A percentile compares a stretch with the other conserved stretches of the same genome.
phyloP scores from a whole-genome alignment of 2,888 invertebrate species.

The Cantharis lateralis region DNA sequence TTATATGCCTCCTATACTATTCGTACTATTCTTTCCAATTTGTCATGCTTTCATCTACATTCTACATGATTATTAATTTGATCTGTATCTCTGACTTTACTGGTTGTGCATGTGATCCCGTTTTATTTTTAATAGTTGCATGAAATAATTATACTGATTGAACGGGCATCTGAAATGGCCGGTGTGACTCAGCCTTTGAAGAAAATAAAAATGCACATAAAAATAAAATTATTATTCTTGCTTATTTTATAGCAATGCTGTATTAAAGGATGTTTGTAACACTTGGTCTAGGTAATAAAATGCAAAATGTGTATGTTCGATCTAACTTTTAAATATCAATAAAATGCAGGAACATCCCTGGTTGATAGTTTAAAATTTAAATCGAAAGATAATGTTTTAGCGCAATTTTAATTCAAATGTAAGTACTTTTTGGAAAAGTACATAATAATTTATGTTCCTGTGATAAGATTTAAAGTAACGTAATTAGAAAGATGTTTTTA shows the following conservation, averaged over 20 bases:
- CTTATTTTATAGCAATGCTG: not conserved
- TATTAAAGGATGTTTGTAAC: not conserved
- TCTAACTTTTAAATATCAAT: not conserved
- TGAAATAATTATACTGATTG: too few species aligned
- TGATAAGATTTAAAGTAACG: not conserved
- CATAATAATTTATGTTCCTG: not conserved
- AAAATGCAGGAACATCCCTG: not conserved
- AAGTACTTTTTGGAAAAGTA: not conserved
- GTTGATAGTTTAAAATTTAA: not conserved
- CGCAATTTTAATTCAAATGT: not conserved
- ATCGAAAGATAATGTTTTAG: not conserved
- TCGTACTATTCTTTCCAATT: too few species aligned
- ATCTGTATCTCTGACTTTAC: too few species aligned
- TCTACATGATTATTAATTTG: too few species aligned
- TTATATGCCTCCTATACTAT: too few species aligned
- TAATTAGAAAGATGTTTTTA: constrained; percentile 25
- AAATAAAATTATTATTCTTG: not conserved
- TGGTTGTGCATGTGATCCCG: too few species aligned
- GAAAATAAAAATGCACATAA: not conserved
- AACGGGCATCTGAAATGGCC: too few species aligned
- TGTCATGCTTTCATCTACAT: too few species aligned
- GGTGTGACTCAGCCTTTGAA: not conserved
- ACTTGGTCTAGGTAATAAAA: not conserved
- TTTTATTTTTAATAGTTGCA: too few species aligned
- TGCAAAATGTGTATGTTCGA: not conserved